Conservation (phyloP, 2,113 vertebrate species). For the Misgurnus mizolepis region DNA sequence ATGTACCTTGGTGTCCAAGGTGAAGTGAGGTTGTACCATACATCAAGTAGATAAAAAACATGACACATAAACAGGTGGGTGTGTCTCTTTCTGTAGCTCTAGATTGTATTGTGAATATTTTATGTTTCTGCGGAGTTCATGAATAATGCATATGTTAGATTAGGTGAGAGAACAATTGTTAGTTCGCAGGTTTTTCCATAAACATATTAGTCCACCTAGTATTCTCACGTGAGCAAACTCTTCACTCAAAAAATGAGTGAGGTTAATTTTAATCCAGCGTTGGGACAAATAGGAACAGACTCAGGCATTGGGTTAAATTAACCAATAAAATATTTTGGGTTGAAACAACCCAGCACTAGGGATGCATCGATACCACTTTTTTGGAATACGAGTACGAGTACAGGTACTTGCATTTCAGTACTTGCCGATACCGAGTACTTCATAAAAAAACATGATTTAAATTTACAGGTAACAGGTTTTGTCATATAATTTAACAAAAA, state of each 20-base stretch:
- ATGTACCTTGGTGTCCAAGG: background rate
- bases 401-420: no score
- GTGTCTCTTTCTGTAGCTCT: background rate
- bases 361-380: no score
- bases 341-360: no score
- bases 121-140: constrained; percentile 54
- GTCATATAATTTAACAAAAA: no score
- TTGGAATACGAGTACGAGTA: no score
- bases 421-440: no score
- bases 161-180: constrained; percentile 57
- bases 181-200: constrained; percentile 57
- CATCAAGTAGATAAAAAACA: background rate
- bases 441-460: no score
- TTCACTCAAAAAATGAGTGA: background rate
- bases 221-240: background rate
- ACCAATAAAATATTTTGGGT: no score
- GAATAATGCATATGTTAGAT: constrained; percentile 57
- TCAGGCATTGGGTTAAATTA: no score
- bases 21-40: background rate
- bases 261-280: background rate
- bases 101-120: constrained; percentile 58
- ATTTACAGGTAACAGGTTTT: no score
- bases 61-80: background rate
- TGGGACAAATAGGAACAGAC: no score
- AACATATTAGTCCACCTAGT: constrained; percentile 28